Conservation (phyloP, 2,888 invertebrate species). For the Hedychridium roseum region DNA sequence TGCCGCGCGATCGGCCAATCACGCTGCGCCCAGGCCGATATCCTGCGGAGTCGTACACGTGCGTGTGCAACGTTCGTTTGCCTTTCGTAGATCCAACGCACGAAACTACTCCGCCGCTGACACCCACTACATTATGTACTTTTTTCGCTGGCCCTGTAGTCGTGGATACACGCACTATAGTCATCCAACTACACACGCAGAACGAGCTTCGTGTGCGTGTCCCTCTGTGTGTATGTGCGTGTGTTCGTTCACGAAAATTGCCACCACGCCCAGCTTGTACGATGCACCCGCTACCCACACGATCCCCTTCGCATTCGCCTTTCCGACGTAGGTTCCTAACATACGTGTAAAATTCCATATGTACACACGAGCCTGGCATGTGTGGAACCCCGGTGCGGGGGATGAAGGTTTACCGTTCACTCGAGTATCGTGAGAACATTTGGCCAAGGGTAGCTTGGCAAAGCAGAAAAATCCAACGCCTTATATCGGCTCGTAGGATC, state of each 20-base stretch:
- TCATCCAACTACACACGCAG: slow-evolving; percentile 10
- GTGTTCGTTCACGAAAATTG: slow-evolving; percentile 34
- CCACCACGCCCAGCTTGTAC: slow-evolving; percentile 32
- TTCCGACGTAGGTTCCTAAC: not conserved
- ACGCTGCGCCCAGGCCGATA: slow-evolving; percentile 40
- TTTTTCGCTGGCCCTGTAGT: too few relatives aligned
- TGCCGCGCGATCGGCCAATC: slow-evolving; percentile 41
- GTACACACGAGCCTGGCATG: not conserved
- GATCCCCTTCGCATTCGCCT: not conserved
- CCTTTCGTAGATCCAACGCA: too few relatives aligned
- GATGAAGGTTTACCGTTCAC: slow-evolving; percentile 20
- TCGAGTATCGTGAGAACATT: slow-evolving; percentile 25
- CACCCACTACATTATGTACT: too few relatives aligned
- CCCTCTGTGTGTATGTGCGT: not conserved
- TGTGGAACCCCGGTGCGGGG: slow-evolving; percentile 22
- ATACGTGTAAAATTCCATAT: not conserved
- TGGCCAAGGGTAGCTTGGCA: slow-evolving; percentile 14
- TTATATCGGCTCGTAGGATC: too few relatives aligned
- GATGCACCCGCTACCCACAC: slow-evolving; percentile 16
- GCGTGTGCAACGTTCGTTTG: slow-evolving; percentile 12
- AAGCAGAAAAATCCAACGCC: too few relatives aligned
- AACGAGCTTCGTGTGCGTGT: slow-evolving; percentile 11
- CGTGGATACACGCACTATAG: slow-evolving; percentile 9
- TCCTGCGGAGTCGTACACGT: slow-evolving; percentile 30
- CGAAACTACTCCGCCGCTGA: too few relatives aligned